Conservation (phyloP, 2,888 invertebrate genomes). For the Drosophila neotestacea region DNA sequence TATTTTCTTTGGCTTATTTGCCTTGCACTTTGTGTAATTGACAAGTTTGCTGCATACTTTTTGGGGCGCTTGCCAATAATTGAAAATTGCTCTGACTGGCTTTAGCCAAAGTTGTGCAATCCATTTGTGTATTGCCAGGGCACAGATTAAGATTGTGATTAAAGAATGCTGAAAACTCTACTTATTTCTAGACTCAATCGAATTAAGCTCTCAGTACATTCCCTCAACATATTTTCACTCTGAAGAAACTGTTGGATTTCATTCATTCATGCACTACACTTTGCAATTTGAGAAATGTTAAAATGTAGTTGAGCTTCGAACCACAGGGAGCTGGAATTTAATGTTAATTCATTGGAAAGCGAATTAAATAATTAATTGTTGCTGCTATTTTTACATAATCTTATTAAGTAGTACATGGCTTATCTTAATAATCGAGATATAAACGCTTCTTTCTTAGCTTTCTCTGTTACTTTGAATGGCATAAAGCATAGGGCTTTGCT, state of each 20-base stretch:
- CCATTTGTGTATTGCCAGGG: slow-evolving; percentile 10
- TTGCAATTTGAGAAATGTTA: background rate
- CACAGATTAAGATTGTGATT: slow-evolving; percentile 16
- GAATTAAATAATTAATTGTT: too few species aligned
- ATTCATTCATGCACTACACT: background rate
- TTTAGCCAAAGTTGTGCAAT: slow-evolving; percentile 23
- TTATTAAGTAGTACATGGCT: too few species aligned
- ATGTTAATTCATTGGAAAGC: too few species aligned
- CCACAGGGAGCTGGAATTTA: background rate
- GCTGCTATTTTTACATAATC: background rate
- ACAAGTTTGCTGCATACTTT: slow-evolving; percentile 69
- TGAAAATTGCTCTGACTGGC: slow-evolving; percentile 31
- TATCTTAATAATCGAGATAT: background rate
- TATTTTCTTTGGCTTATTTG: slow-evolving; percentile 43
- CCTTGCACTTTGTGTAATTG: slow-evolving; percentile 71
- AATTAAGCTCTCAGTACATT: background rate
- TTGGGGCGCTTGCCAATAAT: slow-evolving; percentile 54
- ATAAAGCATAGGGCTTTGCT: too few species aligned
- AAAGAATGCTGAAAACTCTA: background rate
- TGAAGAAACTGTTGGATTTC: background rate
- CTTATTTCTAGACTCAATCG: background rate
- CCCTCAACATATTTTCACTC: too few species aligned
- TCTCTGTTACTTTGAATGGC: background rate
- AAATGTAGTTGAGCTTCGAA: background rate
- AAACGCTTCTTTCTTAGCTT: background rate